phyloP scores from a whole-genome alignment of 2,797 vertebrate genomes.

The Karalla daura region DNA sequence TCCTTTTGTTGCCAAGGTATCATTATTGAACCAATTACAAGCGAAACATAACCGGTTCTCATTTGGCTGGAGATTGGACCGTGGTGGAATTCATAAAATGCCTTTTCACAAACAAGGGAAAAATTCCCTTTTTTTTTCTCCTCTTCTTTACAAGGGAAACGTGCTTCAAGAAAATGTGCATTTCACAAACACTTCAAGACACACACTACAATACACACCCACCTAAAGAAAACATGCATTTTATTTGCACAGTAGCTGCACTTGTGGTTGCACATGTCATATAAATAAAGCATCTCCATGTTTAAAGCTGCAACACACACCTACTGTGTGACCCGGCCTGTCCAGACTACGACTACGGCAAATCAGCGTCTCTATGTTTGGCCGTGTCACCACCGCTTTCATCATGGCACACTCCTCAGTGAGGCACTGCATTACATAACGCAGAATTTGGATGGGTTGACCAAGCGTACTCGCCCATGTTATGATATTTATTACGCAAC shows the following conservation, averaged over 20 bases:
- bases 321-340: constrained; percentile 1
- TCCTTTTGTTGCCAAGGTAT: not conserved
- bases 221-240: constrained; percentile 1
- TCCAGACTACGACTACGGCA: not conserved
- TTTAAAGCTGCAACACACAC: not conserved
- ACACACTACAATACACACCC: not conserved
- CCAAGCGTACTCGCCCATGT: constrained; percentile 36
- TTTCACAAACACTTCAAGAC: too few relatives aligned
- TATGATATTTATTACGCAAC: constrained; percentile 53
- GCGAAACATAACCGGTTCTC: not conserved
- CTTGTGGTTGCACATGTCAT: not conserved
- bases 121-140: not conserved
- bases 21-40: not conserved
- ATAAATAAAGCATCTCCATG: not conserved
- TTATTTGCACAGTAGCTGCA: not conserved
- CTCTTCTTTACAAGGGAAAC: not conserved
- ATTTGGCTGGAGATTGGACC: not conserved
- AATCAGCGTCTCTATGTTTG: constrained; percentile 1
- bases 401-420: constrained; percentile 23
- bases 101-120: not conserved
- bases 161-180: too few relatives aligned
- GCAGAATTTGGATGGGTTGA: constrained; percentile 36
- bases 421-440: constrained; percentile 43
- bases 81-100: not conserved
- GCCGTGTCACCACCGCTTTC: constrained; percentile 32